Conservation (phyloP, 92 coral and sea anemone species). For the Parazoanthus swiftii region DNA sequence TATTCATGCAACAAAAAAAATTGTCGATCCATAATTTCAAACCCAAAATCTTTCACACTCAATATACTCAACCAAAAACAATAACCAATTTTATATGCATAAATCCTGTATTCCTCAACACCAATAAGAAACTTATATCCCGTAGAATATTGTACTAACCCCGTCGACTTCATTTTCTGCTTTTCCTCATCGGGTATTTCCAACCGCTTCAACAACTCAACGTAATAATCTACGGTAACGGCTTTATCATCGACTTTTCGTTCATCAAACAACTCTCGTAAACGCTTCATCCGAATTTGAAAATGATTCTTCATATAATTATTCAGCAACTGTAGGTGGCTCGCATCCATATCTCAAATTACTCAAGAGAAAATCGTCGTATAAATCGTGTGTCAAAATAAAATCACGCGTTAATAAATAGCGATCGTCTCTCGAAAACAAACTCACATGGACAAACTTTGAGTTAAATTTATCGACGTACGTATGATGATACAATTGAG, state of each 20-base stretch:
- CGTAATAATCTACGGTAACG: constrained; percentile 10
- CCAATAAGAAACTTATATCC: constrained; percentile 12
- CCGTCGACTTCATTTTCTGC: constrained; percentile 11
- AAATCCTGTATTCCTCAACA: constrained; percentile 9
- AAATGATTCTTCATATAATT: constrained; percentile 10
- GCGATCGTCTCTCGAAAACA: constrained; percentile 12
- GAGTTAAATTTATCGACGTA: constrained; percentile 9
- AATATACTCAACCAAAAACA: constrained; percentile 8
- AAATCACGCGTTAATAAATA: constrained; percentile 11
- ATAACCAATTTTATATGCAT: constrained; percentile 7
- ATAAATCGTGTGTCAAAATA: constrained; percentile 7
- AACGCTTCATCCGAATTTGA: background rate
- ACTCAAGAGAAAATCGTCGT: constrained; percentile 10
- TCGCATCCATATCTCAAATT: constrained; percentile 13
- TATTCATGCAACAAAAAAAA: constrained; percentile 7
- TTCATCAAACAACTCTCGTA: constrained; percentile 10
- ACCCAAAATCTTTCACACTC: constrained; percentile 3
- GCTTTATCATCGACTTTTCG: background rate
- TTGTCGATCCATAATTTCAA: constrained; percentile 12
- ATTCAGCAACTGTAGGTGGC: constrained; percentile 15
- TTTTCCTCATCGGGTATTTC: constrained; percentile 13
- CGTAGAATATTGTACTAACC: constrained; percentile 1
- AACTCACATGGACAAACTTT: constrained; percentile 7
- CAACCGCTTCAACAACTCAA: constrained; percentile 11
- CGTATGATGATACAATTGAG: constrained; percentile 10